Conservation (phyloP, 2,888 invertebrate species). For the Lasioglossum figueresi region DNA sequence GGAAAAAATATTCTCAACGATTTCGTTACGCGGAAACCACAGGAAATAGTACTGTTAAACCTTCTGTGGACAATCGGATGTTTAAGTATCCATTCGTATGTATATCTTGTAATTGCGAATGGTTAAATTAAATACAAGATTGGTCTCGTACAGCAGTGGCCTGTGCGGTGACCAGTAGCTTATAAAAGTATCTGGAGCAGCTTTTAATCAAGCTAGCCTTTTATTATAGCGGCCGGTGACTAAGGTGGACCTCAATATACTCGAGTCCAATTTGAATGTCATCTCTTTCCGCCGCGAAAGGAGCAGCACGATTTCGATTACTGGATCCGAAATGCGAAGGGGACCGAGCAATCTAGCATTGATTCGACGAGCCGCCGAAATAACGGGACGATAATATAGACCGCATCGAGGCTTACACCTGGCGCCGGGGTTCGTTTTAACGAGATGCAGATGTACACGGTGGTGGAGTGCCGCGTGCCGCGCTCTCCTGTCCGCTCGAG, state of each 20-base stretch:
- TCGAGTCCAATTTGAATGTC: conserved; percentile 22
- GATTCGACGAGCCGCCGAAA: conserved; percentile 41
- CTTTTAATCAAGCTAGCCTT: neutral
- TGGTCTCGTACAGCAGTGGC: neutral
- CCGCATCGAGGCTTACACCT: conserved; percentile 48
- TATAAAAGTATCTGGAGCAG: neutral
- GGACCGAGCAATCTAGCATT: conserved; percentile 17
- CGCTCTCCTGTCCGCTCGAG: conserved; percentile 33
- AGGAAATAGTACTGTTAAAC: too few relatives aligned
- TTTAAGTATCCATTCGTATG: too few relatives aligned
- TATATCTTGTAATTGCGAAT: too few relatives aligned
- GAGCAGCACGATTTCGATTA: conserved; percentile 26
- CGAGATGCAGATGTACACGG: conserved; percentile 73
- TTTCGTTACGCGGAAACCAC: neutral
- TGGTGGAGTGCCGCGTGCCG: neutral
- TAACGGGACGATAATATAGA: conserved; percentile 47
- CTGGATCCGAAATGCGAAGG: conserved; percentile 11
- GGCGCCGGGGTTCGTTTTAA: conserved; percentile 61
- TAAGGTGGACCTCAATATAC: neutral
- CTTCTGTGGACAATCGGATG: too few relatives aligned
- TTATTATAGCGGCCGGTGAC: conserved; percentile 24
- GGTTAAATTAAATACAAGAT: too few relatives aligned
- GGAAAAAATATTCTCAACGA: neutral
- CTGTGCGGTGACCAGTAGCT: neutral
- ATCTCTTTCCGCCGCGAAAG: neutral